A percentile compares a stretch with the other conserved stretches of the same genome.
These are phyloP conservation scores for Anticlea derivata DNA, from an alignment of 2,888 invertebrate species.

Conservation along the genomic window DNA sequence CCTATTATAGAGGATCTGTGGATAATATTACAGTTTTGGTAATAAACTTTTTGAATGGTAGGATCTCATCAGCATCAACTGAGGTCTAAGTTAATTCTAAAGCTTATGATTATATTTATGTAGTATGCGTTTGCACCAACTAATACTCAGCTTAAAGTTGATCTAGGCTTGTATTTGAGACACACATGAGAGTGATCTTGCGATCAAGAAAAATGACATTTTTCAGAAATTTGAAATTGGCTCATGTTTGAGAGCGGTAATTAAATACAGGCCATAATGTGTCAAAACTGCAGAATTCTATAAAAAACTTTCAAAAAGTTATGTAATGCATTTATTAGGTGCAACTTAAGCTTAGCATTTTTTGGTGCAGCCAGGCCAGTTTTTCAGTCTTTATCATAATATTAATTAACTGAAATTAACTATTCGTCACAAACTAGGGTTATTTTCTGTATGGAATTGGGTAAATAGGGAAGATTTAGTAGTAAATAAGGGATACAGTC, in stretches of 20 bases:
- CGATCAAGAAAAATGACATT: no score
- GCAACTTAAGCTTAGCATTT: constrained; percentile 7
- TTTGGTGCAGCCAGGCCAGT: constrained; percentile 11
- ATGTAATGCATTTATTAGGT: background rate
- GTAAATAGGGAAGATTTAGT: background rate
- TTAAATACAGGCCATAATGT: no score
- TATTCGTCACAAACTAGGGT: constrained; percentile 8
- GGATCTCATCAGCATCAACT: constrained; percentile 48
- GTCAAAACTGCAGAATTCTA: no score
- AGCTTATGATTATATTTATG: background rate
- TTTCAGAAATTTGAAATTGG: no score
- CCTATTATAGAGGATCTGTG: constrained; percentile 95
- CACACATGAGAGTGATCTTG: no score
- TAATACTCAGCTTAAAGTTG: background rate
- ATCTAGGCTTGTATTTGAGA: no score
- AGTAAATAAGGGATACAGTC: constrained; percentile 8
- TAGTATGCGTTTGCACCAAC: background rate
- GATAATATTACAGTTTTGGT: constrained; percentile 98
- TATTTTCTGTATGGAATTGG: constrained; percentile 2
- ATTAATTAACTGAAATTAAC: constrained; percentile 10
- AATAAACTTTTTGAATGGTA: constrained; percentile 89
- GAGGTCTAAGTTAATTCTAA: constrained; percentile 17
- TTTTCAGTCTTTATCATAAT: constrained; percentile 9
- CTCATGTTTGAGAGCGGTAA: no score
- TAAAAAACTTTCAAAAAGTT: no score